Evolutionary conservation across 2,113 vertebrate genomes (phyloP).

Genomic region (Agapornis roseicollis): DNA sequence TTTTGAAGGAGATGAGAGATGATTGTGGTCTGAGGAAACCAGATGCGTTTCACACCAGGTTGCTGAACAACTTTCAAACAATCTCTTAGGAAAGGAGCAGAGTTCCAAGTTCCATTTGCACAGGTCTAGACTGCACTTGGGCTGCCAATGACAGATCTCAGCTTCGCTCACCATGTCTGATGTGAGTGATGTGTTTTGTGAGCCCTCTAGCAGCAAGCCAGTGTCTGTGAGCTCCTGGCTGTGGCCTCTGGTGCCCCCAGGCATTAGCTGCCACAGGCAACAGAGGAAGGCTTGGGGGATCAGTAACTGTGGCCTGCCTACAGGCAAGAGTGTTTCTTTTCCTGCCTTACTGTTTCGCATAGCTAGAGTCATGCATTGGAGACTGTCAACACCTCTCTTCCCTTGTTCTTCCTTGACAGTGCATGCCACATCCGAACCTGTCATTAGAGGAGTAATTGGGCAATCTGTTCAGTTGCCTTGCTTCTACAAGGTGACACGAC

Average conservation of each 20-base stretch:
- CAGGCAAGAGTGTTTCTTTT: neutral
- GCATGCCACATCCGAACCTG: rapidly evolving
- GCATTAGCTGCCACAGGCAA: neutral
- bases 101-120: neutral
- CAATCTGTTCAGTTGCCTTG: constrained; percentile 5
- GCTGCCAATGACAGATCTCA: neutral
- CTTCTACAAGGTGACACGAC: neutral
- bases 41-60: neutral
- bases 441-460: neutral
- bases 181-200: neutral
- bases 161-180: rapidly evolving
- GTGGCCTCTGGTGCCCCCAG: rapidly evolving
- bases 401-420: neutral
- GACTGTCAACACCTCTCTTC: neutral
- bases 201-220: neutral
- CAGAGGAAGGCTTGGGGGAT: neutral
- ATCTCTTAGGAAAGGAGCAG: neutral
- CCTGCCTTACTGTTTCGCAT: rapidly evolving
- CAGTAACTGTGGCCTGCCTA: neutral
- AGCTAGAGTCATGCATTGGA: rapidly evolving
- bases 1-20: neutral
- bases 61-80: constrained; percentile 1
- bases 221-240: neutral
- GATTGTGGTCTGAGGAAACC: neutral
- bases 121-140: rapidly evolving